Conservation (phyloP, 2,113 vertebrate species). For the Tupaia chinensis region DNA sequence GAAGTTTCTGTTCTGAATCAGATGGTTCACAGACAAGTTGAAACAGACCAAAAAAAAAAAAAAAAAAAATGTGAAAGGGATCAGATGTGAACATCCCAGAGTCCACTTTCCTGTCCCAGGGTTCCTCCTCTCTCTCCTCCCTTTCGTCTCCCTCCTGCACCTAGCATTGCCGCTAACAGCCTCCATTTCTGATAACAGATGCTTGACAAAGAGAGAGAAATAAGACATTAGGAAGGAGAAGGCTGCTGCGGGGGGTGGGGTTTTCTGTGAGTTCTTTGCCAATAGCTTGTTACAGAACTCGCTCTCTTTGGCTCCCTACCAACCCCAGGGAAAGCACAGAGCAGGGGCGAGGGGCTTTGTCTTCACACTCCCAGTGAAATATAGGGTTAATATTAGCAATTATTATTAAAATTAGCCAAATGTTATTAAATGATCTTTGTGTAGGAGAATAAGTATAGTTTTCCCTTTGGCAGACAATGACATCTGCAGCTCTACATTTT, state of each 20-base stretch:
- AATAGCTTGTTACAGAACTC: constrained; percentile 67
- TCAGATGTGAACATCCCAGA: constrained; percentile 74
- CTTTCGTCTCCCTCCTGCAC: constrained; percentile 25
- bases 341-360: constrained; percentile 54
- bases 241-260: constrained; percentile 33
- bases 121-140: neutral
- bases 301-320: constrained; percentile 32
- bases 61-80: constrained; percentile 38
- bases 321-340: neutral
- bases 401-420: constrained; percentile 86
- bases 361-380: constrained; percentile 71
- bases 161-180: neutral
- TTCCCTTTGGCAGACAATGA: constrained; percentile 84
- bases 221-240: constrained; percentile 75
- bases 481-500: constrained; percentile 86
- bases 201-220: constrained; percentile 76
- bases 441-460: constrained; percentile 83
- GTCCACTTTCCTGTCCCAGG: neutral
- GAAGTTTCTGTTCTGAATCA: constrained; percentile 74
- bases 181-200: constrained; percentile 64
- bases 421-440: constrained; percentile 82
- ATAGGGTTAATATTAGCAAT: constrained; percentile 81
- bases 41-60: constrained; percentile 61
- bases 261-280: constrained; percentile 55
- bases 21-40: constrained; percentile 80